Conservation (phyloP, 2,113 vertebrate genomes). For the Hucho hucho region DNA sequence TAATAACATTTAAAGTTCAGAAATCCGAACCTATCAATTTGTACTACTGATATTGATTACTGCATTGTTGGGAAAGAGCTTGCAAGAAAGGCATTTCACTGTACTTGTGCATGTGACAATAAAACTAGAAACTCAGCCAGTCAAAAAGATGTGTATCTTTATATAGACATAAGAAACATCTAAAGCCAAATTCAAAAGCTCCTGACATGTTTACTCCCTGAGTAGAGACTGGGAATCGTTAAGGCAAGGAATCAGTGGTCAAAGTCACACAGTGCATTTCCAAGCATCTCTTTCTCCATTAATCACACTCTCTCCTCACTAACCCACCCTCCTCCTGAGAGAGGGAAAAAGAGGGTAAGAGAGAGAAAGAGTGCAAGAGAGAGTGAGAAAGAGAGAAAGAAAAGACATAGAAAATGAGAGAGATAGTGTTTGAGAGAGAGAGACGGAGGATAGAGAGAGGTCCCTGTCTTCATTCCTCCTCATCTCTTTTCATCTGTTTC, state of each 20-base stretch:
- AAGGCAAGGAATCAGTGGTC: too few species aligned
- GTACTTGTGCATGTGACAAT: too few species aligned
- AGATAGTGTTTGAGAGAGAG: neutral
- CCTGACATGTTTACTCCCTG: neutral
- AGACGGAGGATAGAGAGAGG: neutral
- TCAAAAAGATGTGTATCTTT: too few species aligned
- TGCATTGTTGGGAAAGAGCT: too few species aligned
- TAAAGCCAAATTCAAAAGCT: neutral
- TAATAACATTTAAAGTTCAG: too few species aligned
- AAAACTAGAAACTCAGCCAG: too few species aligned
- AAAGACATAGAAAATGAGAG: neutral
- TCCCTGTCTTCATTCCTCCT: neutral
- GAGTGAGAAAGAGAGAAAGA: conserved; percentile 1
- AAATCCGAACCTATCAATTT: too few species aligned
- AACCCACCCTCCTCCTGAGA: neutral
- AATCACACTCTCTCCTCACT: neutral
- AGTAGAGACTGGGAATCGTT: neutral
- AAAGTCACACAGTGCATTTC: neutral
- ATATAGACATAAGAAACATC: too few species aligned
- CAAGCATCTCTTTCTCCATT: neutral
- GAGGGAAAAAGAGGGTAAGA: neutral
- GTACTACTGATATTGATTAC: too few species aligned
- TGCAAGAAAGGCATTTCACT: too few species aligned
- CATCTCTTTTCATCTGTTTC: neutral
- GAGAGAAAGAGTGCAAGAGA: neutral